Evolutionary conservation across 2,888 invertebrate genomes (phyloP).

Genomic region (Hypselothyrea guttata): DNA sequence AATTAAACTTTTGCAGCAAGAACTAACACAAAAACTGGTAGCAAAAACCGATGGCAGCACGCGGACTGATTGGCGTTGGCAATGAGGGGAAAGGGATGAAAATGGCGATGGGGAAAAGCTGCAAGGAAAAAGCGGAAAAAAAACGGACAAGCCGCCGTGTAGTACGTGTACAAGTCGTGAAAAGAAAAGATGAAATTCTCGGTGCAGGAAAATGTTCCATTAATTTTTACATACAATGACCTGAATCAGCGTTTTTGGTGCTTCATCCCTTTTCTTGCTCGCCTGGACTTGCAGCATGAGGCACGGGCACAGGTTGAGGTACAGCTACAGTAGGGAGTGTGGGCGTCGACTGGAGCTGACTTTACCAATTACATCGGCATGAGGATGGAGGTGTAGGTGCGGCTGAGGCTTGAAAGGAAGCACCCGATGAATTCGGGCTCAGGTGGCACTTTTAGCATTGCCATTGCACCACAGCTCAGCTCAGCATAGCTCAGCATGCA

Average conservation of each 20-base stretch:
- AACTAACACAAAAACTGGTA: constrained; percentile 42
- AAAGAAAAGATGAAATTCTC: constrained; percentile 64
- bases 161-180: constrained; percentile 28
- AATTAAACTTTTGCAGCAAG: constrained; percentile 45
- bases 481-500: constrained; percentile 40
- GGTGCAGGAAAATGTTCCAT: constrained; percentile 63
- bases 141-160: constrained; percentile 39
- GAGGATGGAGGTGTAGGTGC: constrained; percentile 46
- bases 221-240: constrained; percentile 68
- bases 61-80: constrained; percentile 37
- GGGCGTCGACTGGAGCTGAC: constrained; percentile 50
- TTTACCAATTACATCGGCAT: constrained; percentile 52
- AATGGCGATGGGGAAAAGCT: constrained; percentile 5
- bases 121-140: constrained; percentile 17
- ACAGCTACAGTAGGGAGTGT: no score
- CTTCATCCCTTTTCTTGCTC: constrained; percentile 20
- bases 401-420: constrained; percentile 17
- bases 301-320: neutral
- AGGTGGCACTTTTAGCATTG: constrained; percentile 52
- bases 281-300: neutral
- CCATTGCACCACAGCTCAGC: constrained; percentile 33
- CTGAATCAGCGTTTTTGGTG: constrained; percentile 65
- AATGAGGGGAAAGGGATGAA: constrained; percentile 21
- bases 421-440: constrained; percentile 45
- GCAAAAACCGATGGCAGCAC: constrained; percentile 26